Evolutionary conservation across 2,888 invertebrate genomes (phyloP), one percentile per base, ranked within the genome.

Genomic region (Orgyia antiqua): DNA sequence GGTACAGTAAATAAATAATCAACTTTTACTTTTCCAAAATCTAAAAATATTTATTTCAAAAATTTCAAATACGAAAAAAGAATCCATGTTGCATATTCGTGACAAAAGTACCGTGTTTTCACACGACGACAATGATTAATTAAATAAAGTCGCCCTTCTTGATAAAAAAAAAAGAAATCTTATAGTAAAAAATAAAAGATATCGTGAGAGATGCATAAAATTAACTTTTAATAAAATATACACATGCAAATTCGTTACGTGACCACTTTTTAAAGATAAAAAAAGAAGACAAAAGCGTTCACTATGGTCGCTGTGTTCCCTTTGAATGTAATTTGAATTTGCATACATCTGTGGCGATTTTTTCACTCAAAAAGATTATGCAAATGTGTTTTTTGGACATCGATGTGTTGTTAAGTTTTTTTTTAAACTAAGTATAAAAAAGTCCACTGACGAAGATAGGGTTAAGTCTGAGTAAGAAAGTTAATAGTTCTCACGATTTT

Each of bases 351-450:
- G 65, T 78, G 80, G 82, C 80, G 69, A 82, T 74, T 82, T 83
- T 80, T 79, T 61, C 56, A 42, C 50, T 44, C 53, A 39, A 48
- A 54, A 61, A 74, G 82, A 79, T 83, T 84, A 84, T 84, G 84
- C 42, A 55, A 79, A 84, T 77, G 38, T 33, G 39, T 83, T 84
- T 84, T 84, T 84, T 84, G 82, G 83, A 74, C 83, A 82, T 63
- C 46, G 47, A 43, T 36, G 36, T 44, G 42, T 39, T 45, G 54
- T 54, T 63, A 58, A 45, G 44, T 58, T 78, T 74, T 75, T 73
- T 68, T n/a, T n/a, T n/a, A n/a, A n/a, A 5, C 29, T 50, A 31
- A 27, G 31, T 58, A 62, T 57, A 62, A 33, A 66, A 66, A 65
- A 58, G 39, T 25, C 29, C 40, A 24, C 47, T 42, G 47, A 33